Conservation (phyloP, 1,140 invertebrate species). For the Oscheius sp. region DNA sequence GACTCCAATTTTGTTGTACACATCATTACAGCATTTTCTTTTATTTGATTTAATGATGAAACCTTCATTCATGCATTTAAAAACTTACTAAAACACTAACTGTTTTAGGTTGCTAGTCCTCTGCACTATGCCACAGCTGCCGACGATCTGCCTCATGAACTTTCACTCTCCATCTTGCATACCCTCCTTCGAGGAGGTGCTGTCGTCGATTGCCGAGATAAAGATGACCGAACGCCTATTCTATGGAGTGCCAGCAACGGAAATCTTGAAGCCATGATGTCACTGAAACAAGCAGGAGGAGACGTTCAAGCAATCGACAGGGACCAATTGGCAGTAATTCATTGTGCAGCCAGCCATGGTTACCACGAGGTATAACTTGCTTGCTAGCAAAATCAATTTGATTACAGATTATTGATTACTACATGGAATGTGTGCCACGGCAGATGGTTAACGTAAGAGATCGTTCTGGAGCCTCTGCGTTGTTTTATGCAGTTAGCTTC, state of each 20-base stretch:
- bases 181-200: conserved; percentile 78
- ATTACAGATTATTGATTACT: conserved; percentile 76
- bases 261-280: conserved; percentile 81
- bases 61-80: neutral
- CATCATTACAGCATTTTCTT: no score
- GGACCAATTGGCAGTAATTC: conserved; percentile 70
- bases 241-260: conserved; percentile 93
- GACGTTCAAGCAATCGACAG: conserved; percentile 76
- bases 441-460: conserved; percentile 44
- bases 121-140: conserved; percentile 95
- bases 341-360: conserved; percentile 90
- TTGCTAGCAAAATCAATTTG: neutral
- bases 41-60: no score
- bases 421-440: conserved; percentile 66
- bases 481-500: conserved; percentile 92
- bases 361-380: conserved; percentile 69
- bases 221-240: conserved; percentile 85
- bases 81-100: neutral
- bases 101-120: conserved; percentile 71
- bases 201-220: conserved; percentile 78
- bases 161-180: conserved; percentile 76
- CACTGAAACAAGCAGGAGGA: conserved; percentile 79
- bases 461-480: conserved; percentile 61
- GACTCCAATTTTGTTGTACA: no score
- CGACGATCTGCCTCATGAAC: conserved; percentile 67